These are phyloP conservation scores for Gallinago paraguaiae DNA, from an alignment of 2,113 vertebrate genomes.

Conservation along the genomic window DNA sequence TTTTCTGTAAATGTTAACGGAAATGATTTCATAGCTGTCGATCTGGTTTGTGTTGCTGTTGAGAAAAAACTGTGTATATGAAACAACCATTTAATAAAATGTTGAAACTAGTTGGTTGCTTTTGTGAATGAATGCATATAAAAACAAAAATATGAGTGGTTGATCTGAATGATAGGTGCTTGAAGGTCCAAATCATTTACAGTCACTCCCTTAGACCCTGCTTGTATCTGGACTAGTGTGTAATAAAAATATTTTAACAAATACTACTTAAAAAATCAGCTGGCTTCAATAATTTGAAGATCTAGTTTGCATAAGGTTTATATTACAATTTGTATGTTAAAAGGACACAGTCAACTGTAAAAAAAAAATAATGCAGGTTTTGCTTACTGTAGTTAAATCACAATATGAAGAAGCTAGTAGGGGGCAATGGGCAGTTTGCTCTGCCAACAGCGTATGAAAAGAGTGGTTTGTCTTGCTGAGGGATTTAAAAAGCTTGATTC, in stretches of 20 bases:
- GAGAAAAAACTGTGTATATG: conserved; percentile 77
- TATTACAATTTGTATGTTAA: conserved; percentile 42
- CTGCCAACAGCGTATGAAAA: background rate
- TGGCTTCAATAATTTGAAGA: conserved; percentile 40
- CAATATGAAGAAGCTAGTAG: background rate
- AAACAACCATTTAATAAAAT: conserved; percentile 80
- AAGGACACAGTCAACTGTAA: conserved; percentile 32
- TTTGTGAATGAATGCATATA: conserved; percentile 82
- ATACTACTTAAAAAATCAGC: background rate
- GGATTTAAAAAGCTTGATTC: background rate
- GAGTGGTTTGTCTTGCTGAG: background rate
- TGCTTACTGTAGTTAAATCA: background rate
- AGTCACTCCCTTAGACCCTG: conserved; percentile 77
- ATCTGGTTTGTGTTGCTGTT: conserved; percentile 76
- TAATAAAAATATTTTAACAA: conserved; percentile 21
- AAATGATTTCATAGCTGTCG: conserved; percentile 55
- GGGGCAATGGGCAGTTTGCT: background rate
- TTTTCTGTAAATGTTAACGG: conserved; percentile 78
- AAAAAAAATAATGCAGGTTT: background rate
- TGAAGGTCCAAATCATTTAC: conserved; percentile 59
- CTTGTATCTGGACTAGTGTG: conserved; percentile 72
- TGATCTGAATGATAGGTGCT: conserved; percentile 72
- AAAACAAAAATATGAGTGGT: conserved; percentile 61
- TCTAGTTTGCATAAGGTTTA: conserved; percentile 26
- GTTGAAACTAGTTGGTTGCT: conserved; percentile 84